Base-by-base conservation (phyloP, 2,888 invertebrate species). In the Orthonevra nobilis region DNA sequence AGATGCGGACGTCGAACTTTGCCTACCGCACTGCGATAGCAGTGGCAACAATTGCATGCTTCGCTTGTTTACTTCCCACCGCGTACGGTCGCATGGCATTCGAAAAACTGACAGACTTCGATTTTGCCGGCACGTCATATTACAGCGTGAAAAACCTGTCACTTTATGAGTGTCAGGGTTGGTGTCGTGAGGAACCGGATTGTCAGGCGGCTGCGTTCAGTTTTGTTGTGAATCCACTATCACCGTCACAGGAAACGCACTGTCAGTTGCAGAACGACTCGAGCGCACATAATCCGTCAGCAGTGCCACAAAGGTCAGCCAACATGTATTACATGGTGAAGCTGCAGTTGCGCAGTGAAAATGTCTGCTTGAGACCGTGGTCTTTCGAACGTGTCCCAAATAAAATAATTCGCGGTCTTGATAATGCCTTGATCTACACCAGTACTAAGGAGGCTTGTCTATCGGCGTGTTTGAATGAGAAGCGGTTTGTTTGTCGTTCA, bases 271-370 rank as follows among this genome's bases (percentile, higher is more conserved):
- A 97, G 89, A 97, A 97, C 89, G 97, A 97, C 87, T 97, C 97
- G 0, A 93, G 95, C 82, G 96, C 97, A 52, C 94, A 94, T 86
- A 96, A 97, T 88, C 97, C 97, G 0, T 93, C 94, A 83, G 95
- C 95, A 6, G 92, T 93, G 56, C 95, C 97, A 1, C 93, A 93
- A 89, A 91, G 95, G 69, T 94, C 96, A 15, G 95, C 95, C 85
- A 97, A 96, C 89, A 95, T 96, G 90, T 97, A 97, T 89, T 97
- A 97, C 91, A 96, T 97, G 96, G 96, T 96, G 85, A 97, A 97
- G 89, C 90, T 97, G 84, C 89, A 89, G 82, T 92, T 97, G 84
- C 91, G 96, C 88, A 95, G 96, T 82, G 97, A 97, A 87, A 96
- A 96, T 87, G 95, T 97, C 3, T 97, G 97, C 87, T 90, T 95